Percentiles rank a stretch among this genome's conserved stretches.
phyloP scores from a whole-genome alignment of 2,888 invertebrate species.

The Tipula helvola region DNA sequence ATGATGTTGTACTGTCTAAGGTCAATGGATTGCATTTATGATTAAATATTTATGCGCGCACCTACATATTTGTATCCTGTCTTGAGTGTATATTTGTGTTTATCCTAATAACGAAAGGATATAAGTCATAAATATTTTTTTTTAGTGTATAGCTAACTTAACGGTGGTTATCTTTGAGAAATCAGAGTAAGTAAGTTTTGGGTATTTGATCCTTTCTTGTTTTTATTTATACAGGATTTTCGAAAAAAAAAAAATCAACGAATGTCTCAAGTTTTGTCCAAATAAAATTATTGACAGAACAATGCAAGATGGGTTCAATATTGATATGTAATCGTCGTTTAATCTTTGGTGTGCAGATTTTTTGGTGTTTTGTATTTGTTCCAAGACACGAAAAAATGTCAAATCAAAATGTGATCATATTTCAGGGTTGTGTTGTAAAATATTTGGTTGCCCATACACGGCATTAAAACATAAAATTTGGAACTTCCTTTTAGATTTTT shows the following conservation, averaged over 20 bases:
- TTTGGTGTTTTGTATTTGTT: no score
- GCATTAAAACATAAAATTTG: neutral
- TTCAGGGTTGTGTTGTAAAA: neutral
- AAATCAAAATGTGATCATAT: neutral
- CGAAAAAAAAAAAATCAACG: neutral
- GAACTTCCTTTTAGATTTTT: neutral
- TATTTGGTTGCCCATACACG: neutral
- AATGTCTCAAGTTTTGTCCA: neutral
- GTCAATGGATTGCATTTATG: neutral
- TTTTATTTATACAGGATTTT: neutral
- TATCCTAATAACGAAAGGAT: neutral
- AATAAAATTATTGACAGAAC: neutral
- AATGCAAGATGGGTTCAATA: neutral
- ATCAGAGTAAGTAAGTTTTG: neutral
- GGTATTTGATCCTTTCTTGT: neutral
- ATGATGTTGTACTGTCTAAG: neutral
- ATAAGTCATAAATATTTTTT: neutral
- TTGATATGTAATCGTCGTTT: neutral
- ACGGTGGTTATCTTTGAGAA: neutral
- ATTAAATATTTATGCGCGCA: neutral
- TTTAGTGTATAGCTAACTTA: neutral
- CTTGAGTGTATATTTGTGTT: neutral
- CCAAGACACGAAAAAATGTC: neutral
- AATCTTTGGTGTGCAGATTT: neutral
- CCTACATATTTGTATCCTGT: neutral